phyloP scores from a whole-genome alignment of 64 coral and sea anemone genomes.

The Porites lutea region DNA sequence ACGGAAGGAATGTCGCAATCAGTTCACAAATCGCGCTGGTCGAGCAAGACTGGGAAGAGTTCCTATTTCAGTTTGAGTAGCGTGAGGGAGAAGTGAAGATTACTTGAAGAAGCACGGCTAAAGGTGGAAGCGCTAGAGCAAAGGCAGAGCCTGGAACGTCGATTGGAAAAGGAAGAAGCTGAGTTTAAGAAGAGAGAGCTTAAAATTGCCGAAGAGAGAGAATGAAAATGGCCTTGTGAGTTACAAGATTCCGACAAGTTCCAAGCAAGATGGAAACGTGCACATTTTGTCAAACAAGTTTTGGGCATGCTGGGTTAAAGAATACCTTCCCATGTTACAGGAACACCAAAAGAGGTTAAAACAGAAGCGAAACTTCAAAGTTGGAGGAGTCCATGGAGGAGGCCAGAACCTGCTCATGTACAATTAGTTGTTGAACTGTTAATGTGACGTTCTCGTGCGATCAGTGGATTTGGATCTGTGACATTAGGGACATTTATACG shows the following conservation, averaged over 20 bases:
- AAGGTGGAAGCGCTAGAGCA: slow-evolving; percentile 8
- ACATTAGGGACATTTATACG: no score
- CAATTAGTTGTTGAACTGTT: neutral
- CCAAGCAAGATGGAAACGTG: slow-evolving; percentile 66
- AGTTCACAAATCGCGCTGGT: neutral
- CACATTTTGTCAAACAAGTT: slow-evolving; percentile 60
- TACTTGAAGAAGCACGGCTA: slow-evolving; percentile 26
- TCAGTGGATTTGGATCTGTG: neutral
- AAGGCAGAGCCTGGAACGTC: neutral
- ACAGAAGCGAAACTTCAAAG: slow-evolving; percentile 56
- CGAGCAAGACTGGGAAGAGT: no score
- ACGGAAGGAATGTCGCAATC: neutral
- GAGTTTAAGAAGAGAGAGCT: slow-evolving; percentile 24
- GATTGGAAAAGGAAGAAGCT: neutral
- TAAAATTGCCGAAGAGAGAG: slow-evolving; percentile 20
- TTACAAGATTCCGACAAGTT: slow-evolving; percentile 25
- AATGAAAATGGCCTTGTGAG: neutral
- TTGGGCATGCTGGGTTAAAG: slow-evolving; percentile 58
- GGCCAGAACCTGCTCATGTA: neutral
- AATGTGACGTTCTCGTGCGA: neutral
- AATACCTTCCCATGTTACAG: slow-evolving; percentile 67
- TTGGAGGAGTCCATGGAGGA: slow-evolving; percentile 8
- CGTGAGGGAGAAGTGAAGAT: slow-evolving; percentile 1
- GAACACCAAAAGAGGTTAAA: slow-evolving; percentile 68
- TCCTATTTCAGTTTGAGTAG: neutral